A percentile compares a stretch with the other conserved stretches of the same genome.
Conservation (phyloP, 2,797 vertebrate species). For the Adrianichthys oophorus region DNA sequence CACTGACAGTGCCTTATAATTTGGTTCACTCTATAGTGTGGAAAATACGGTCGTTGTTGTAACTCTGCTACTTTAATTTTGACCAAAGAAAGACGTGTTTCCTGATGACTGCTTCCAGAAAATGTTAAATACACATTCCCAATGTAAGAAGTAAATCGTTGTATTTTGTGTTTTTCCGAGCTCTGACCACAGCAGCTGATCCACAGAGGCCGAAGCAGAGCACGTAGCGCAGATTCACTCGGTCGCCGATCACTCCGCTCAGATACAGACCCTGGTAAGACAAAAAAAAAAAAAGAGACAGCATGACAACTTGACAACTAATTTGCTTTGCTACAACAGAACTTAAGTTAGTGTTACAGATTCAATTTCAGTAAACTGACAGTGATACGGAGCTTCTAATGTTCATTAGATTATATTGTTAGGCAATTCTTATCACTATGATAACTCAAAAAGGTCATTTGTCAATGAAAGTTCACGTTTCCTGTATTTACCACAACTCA, state of each 20-base stretch:
- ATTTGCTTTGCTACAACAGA: neutral
- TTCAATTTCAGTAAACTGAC: no score
- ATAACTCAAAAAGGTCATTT: neutral
- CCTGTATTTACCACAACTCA: neutral
- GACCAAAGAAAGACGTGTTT: no score
- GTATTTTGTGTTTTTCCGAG: no score
- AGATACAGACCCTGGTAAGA: constrained; percentile 88
- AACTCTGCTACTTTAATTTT: no score
- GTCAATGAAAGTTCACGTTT: neutral
- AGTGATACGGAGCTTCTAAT: no score
- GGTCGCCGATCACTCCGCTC: constrained; percentile 91
- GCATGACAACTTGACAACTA: neutral
- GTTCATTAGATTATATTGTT: no score
- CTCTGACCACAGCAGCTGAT: constrained; percentile 90
- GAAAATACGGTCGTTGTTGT: no score
- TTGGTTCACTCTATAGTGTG: no score
- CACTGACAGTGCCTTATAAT: no score
- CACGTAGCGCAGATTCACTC: constrained; percentile 91
- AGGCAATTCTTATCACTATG: neutral
- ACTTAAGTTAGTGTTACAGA: no score
- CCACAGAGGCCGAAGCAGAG: constrained; percentile 94
- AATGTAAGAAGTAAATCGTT: neutral
- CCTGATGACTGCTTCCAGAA: no score
- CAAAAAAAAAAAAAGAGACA: neutral
- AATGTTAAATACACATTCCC: no score